phyloP scores from a whole-genome alignment of 1,140 invertebrate species.

The Charaxes varanes region DNA sequence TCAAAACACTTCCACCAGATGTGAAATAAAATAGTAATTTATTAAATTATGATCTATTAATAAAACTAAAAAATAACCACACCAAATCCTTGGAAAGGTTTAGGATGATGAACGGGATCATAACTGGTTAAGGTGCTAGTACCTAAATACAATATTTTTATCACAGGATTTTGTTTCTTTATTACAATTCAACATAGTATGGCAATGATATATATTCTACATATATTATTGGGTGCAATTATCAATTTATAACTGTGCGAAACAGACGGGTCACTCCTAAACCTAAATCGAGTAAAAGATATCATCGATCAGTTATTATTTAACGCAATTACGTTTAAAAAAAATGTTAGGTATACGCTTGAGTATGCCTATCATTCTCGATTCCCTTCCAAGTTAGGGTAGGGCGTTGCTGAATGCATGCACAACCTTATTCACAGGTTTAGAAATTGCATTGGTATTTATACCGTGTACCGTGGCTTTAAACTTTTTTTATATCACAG shows the following conservation, averaged over 20 bases:
- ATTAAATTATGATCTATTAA: conserved; percentile 44
- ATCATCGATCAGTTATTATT: too few species aligned
- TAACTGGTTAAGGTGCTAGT: conserved; percentile 63
- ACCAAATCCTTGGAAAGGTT: conserved; percentile 72
- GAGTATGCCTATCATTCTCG: too few species aligned
- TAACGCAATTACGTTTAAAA: too few species aligned
- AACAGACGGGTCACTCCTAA: conserved; percentile 48
- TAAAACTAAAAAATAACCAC: conserved; percentile 66
- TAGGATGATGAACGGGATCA: conserved; percentile 61
- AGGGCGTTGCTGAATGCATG: too few species aligned
- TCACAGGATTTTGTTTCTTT: conserved; percentile 49
- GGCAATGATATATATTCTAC: conserved; percentile 59
- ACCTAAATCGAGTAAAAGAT: conserved; percentile 49
- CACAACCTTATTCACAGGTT: too few species aligned
- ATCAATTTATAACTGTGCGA: conserved; percentile 58
- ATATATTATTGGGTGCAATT: conserved; percentile 61
- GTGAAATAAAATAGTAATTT: conserved; percentile 60
- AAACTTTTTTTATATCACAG: conserved; percentile 22
- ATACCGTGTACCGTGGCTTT: conserved; percentile 7
- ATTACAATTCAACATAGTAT: conserved; percentile 45
- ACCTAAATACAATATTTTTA: conserved; percentile 54
- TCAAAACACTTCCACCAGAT: conserved; percentile 73
- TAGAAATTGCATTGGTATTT: too few species aligned
- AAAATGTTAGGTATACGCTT: too few species aligned
- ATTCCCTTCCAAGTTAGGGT: too few species aligned